Evolutionary conservation across 1,140 invertebrate species (phyloP).

Genomic region (Rhopalosiphum maidis): DNA sequence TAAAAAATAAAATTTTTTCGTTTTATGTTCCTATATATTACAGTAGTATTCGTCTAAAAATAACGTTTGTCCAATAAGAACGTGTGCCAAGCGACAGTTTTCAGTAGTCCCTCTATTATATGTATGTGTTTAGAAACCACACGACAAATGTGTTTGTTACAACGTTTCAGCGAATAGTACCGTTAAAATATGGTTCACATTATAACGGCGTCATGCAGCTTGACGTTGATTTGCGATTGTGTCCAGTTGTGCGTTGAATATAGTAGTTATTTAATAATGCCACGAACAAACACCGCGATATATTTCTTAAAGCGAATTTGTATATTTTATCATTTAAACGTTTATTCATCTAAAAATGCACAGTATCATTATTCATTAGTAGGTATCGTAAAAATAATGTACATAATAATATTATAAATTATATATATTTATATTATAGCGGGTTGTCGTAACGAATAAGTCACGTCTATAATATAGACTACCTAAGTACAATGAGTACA

Average conservation of each 20-base stretch:
- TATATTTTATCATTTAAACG: neutral
- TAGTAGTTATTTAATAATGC: neutral
- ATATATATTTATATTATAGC: too few species aligned
- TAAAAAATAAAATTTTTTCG: slow-evolving; percentile 20
- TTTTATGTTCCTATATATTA: slow-evolving; percentile 33
- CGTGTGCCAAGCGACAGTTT: slow-evolving; percentile 11
- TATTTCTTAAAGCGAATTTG: neutral
- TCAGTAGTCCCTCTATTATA: neutral
- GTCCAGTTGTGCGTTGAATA: neutral
- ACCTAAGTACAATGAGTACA: neutral
- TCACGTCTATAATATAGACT: neutral
- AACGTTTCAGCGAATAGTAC: neutral
- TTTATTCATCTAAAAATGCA: neutral
- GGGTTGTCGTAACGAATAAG: too few species aligned
- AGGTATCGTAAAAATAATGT: slow-evolving; percentile 12
- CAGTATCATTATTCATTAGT: neutral
- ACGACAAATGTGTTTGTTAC: slow-evolving; percentile 13
- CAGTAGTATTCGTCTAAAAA: slow-evolving; percentile 17
- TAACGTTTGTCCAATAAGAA: neutral
- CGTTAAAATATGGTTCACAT: slow-evolving; percentile 11
- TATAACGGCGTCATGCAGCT: neutral
- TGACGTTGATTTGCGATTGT: slow-evolving; percentile 12
- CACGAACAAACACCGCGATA: neutral
- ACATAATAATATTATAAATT: neutral
- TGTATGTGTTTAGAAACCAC: neutral